Evolutionary conservation across 2,113 vertebrate genomes (phyloP).

Genomic region (Leuciscus idus): DNA sequence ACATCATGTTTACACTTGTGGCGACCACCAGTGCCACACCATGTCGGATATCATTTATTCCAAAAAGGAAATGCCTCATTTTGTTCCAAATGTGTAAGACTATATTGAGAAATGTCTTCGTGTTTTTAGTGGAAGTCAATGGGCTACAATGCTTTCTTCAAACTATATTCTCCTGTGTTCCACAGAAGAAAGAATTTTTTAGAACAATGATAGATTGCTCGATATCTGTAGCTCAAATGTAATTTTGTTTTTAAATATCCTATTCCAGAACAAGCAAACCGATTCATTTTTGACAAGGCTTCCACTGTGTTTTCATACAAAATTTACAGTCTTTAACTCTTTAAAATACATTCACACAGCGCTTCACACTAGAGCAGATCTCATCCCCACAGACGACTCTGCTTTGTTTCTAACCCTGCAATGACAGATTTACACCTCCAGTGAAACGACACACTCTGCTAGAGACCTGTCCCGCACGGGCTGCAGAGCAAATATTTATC

Average conservation of each 20-base stretch:
- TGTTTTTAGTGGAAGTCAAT: background rate
- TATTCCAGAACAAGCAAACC: background rate
- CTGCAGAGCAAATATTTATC: background rate
- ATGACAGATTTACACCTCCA: constrained; percentile 14
- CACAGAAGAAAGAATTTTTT: background rate
- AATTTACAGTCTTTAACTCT: background rate
- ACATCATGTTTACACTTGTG: background rate
- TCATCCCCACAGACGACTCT: background rate
- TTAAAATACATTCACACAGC: background rate
- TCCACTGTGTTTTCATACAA: background rate
- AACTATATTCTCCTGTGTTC: background rate
- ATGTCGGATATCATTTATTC: background rate
- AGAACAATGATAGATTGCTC: background rate
- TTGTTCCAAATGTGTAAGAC: background rate
- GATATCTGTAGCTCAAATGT: background rate
- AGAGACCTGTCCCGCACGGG: background rate
- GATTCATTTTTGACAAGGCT: background rate
- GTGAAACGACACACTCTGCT: background rate
- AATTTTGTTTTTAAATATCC: background rate
- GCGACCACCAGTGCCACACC: background rate
- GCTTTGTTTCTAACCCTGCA: background rate
- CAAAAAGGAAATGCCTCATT: background rate
- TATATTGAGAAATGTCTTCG: background rate
- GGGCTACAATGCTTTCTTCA: background rate
- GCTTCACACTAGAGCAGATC: background rate